phyloP scores from a whole-genome alignment of 2,888 invertebrate genomes.

The Myopa tessellatipennis region DNA sequence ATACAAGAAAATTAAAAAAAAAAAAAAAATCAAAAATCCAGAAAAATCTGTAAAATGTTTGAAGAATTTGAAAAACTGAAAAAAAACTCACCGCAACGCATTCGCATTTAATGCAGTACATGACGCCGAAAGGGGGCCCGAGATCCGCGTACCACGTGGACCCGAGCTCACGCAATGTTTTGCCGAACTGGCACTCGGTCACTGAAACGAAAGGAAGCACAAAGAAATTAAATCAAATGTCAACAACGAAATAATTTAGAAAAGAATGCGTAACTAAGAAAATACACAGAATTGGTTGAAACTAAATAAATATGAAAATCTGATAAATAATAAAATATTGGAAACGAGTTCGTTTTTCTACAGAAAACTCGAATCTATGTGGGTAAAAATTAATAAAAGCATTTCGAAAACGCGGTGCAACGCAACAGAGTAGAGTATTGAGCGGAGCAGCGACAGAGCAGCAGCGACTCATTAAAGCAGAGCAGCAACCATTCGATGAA shows the following conservation, averaged over 20 bases:
- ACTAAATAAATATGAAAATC: neutral
- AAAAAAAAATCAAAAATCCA: conserved; percentile 10
- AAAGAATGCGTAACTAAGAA: neutral
- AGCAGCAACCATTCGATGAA: neutral
- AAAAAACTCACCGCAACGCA: conserved; percentile 88
- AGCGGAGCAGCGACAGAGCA: too few relatives aligned
- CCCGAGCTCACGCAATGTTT: conserved; percentile 86
- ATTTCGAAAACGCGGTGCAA: too few relatives aligned
- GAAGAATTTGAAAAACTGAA: neutral
- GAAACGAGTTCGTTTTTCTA: too few relatives aligned
- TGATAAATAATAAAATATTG: too few relatives aligned
- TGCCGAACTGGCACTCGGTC: conserved; percentile 94
- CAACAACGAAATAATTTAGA: conserved; percentile 11
- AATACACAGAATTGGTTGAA: conserved; percentile 9
- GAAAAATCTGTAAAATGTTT: too few relatives aligned
- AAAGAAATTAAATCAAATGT: too few relatives aligned
- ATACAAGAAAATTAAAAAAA: conserved; percentile 9
- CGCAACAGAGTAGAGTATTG: too few relatives aligned
- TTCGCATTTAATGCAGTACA: conserved; percentile 96
- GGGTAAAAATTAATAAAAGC: too few relatives aligned
- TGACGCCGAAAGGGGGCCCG: conserved; percentile 92
- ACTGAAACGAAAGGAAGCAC: conserved; percentile 60
- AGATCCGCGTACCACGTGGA: conserved; percentile 93
- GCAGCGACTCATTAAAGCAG: too few relatives aligned
- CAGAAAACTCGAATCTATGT: too few relatives aligned